A percentile compares a stretch with the other conserved stretches of the same genome.
Evolutionary conservation across 1,140 invertebrate species (phyloP).

Genomic region (Lasaia peninsularis): DNA sequence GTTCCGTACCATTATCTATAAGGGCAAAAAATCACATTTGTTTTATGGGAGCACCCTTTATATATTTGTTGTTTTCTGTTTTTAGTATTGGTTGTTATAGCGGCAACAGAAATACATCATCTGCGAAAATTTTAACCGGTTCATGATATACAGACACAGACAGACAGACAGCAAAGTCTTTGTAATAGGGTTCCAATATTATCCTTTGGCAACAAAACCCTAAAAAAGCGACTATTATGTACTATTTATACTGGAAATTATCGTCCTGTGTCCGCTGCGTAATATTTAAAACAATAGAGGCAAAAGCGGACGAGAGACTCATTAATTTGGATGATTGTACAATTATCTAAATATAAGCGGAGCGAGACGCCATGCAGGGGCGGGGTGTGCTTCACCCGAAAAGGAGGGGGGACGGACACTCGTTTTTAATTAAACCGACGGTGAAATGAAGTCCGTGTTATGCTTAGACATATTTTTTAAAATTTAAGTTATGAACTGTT

Average conservation of each 20-base stretch:
- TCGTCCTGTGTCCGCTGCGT: constrained; percentile 49
- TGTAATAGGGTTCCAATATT: too few species aligned
- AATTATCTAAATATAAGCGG: constrained; percentile 77
- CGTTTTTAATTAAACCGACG: constrained; percentile 76
- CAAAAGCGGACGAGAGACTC: constrained; percentile 70
- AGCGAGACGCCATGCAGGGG: constrained; percentile 65
- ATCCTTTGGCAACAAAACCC: too few species aligned
- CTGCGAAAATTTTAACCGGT: too few species aligned
- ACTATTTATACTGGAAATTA: constrained; percentile 32
- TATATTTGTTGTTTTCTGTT: too few species aligned
- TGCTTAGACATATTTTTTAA: constrained; percentile 75
- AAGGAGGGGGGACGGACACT: constrained; percentile 68
- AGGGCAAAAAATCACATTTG: too few species aligned
- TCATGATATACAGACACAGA: too few species aligned
- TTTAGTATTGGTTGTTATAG: too few species aligned
- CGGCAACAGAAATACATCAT: too few species aligned
- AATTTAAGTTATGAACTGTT: constrained; percentile 35
- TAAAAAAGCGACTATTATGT: not conserved
- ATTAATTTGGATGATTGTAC: constrained; percentile 78
- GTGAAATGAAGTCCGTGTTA: constrained; percentile 75
- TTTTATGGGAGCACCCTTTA: too few species aligned
- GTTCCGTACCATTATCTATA: too few species aligned
- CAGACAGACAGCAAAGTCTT: too few species aligned
- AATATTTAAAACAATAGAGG: constrained; percentile 67
- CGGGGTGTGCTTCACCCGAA: constrained; percentile 65